Base-by-base conservation (phyloP, 2,113 vertebrate genomes). In the Vanacampus margaritifer region DNA sequence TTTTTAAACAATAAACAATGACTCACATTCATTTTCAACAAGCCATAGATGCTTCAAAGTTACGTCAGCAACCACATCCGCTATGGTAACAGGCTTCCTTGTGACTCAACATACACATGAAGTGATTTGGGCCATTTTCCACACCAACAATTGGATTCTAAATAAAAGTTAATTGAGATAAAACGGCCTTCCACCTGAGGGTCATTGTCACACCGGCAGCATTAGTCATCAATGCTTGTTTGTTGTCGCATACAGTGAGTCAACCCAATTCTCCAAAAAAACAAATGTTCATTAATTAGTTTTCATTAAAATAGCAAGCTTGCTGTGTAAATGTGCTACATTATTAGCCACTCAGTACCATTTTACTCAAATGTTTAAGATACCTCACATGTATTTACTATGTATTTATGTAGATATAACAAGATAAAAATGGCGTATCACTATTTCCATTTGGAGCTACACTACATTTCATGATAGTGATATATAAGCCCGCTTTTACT, bases 101-200 rank as follows among this genome's bases (percentile, higher is more conserved):
- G 56, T 65, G 51, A 51, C 72, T 57, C 67, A 61, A 68, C 61
- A 72, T 71, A 35, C 62, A 36, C 23, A 71, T 64, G 43, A 60
- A 79, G 65, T 51, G 53, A 85, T 62, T 41, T 68, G 73, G 71
- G 53, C 51, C 62, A 68, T 78, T 79, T 48, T 65, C 23, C 23
- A 48, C 60, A 64, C 32, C 57, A 9, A 78, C 67, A 71, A 74
- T 80, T 69, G 60, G 75, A 75, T 79, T 65, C 75, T 74, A 76
- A 24, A 76, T 69, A 65, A 65, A 41, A 69, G 50, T 68, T 17
- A 0, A 39, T 63, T 62, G 32, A 74, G 69, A 64, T 77, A 45
- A 81, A 83, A 24, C 64, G 64, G 69, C 7, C 74, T 83, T 84
- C 61, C 72, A 66, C 64, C 73, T 79, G 73, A 73, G 76, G 74